Evolutionary conservation across 2,888 invertebrate genomes (phyloP).

Genomic region (Andrena minutula): DNA sequence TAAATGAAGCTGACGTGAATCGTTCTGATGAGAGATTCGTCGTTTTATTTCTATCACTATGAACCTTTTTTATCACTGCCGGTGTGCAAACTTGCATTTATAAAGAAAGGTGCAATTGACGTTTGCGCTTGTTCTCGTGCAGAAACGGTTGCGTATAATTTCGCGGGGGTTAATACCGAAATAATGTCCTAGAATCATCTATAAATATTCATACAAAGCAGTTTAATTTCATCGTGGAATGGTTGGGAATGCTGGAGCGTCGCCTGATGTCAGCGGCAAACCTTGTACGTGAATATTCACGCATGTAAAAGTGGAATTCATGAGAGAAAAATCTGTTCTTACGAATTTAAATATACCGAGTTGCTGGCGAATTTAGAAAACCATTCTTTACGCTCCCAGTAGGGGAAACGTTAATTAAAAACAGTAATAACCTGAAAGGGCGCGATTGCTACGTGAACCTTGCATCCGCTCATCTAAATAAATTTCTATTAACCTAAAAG

Average conservation of each 20-base stretch:
- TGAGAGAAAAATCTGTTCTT: slow-evolving; percentile 16
- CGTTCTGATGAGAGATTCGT: no score
- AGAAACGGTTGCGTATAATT: slow-evolving; percentile 8
- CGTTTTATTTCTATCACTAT: no score
- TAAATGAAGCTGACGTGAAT: no score
- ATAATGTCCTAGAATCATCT: slow-evolving; percentile 1
- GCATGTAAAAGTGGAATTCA: not conserved
- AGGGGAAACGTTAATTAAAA: not conserved
- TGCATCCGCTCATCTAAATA: no score
- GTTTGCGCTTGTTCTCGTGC: no score
- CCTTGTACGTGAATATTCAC: slow-evolving; percentile 3
- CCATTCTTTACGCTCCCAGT: not conserved
- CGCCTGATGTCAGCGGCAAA: slow-evolving; percentile 3
- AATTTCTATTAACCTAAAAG: no score
- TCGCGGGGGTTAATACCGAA: not conserved
- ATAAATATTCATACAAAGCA: slow-evolving; percentile 34
- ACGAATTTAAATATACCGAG: not conserved
- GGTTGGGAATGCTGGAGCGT: slow-evolving; percentile 4
- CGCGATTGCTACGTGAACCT: no score
- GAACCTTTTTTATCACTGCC: no score
- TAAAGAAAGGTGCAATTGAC: not conserved
- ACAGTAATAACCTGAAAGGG: not conserved
- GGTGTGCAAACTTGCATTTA: not conserved
- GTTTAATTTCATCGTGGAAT: slow-evolving; percentile 16
- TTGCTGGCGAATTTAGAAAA: not conserved